Evolutionary conservation across 2,797 vertebrate species (phyloP), one percentile per base, ranked within the genome.

Genomic region (Dicrostonyx torquatus): DNA sequence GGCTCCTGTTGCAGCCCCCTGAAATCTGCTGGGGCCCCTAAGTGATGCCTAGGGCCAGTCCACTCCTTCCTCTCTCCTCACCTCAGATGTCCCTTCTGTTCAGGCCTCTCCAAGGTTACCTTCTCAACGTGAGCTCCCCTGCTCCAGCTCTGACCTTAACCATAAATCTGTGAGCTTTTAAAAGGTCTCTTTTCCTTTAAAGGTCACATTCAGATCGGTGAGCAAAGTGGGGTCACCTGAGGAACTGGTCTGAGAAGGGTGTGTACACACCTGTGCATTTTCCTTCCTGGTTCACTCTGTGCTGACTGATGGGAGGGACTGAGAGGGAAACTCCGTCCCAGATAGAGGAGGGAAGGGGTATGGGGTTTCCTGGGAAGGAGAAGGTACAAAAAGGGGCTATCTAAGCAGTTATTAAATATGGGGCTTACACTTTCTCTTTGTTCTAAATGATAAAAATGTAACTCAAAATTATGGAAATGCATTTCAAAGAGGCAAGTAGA

Each of bases 131-230:
- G 55, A 79, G 37, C 58, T 45, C 50, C 53, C 50, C 77, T n/a
- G 48, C 18, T 82, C 43, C 17, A 29, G 37, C 53, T 87, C 82
- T 13, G 0, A 48, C n/a, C 84, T 73, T 29, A 20, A 48, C 29
- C 2, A 0, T 0, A 72, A 50, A 18, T n/a, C 73, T 85, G 34
- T 87, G n/a, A 79, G 76, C 91, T 93, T 15, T 9, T 24, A 3
- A 89, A 87, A 72, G 50, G 48, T 72, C 37, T 83, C 73, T 40
- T 80, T 87, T 37, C 17, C 37, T 89, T 93, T n/a, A 70, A 94
- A 53, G 87, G 88, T 66, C 62, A 43, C 66, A 5, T 77, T 83
- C 72, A 13, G 70, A 76, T 18, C 73, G 37, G 72, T 2, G 24
- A 91, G 86, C 79, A 26, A 72, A 93, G 86, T 50, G 43, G 10